Base-by-base conservation (phyloP, 2,113 vertebrate genomes). In the Pelodiscus sinensis region DNA sequence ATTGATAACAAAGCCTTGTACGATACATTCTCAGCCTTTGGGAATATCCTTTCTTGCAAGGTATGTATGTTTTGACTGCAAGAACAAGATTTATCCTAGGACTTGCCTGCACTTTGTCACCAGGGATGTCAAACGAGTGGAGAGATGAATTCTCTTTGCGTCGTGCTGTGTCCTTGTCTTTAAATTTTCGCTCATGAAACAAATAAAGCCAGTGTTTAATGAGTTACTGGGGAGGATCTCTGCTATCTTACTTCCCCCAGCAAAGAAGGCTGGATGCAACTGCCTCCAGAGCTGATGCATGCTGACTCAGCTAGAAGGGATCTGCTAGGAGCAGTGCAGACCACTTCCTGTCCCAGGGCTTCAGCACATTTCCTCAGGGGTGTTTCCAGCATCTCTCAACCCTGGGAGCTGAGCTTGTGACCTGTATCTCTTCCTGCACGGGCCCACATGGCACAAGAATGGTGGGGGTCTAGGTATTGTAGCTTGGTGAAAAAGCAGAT, bases 1-100 rank as follows among this genome's bases (percentile, higher is more conserved):
- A 99, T 99, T 79, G 99, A 99, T 93, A 99, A 99, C 97, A 99
- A 99, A 96, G 99, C 99, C 31, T 97, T 99, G 87, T 99, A 99
- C 1, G 99, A 99, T 90, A 99, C 99, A 0, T 99, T 99, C 96
- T 99, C 99, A 2, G 97, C 99, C 84, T 99, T 99, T 27, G 99
- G 99, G 75, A 99, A 99, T 96, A 99, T 99, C 96, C 98, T 99
- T 68, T 99, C 99, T 15, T 99, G 99, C 97, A 99, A 99, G 98
- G 99, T 99, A 95, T 77, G 79, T 2, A 0, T 5, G 2, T 10
- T 27, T 50, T 50, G 1, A 3, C 68, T 65, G 50, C 52, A 68
- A 81, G 55, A 54, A 29, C 77, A 58, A 9, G 52, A 51, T 44
- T 80, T 57, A 62, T 86, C 79, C 44, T 27, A 51, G 90, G 86